A percentile compares a stretch with the other conserved stretches of the same genome.
Evolutionary conservation across 2,113 vertebrate species (phyloP).

Genomic region (Engystomops pustulosus): DNA sequence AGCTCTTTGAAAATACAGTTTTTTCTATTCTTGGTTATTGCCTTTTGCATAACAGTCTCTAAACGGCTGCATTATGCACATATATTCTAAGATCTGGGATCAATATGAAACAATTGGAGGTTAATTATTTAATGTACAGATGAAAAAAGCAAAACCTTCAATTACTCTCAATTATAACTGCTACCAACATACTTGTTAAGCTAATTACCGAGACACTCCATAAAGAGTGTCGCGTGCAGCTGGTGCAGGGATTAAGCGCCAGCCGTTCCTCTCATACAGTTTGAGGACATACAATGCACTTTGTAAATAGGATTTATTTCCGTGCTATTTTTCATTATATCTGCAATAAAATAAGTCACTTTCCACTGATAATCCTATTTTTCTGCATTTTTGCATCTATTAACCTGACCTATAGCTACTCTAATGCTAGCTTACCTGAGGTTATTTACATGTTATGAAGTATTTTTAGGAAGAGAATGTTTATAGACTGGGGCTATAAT

Average conservation of each 20-base stretch:
- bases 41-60: not conserved
- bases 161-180: constrained; percentile 56
- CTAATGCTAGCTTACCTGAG: not conserved
- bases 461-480: not conserved
- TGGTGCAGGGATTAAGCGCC: constrained; percentile 39
- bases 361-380: constrained; percentile 26
- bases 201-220: constrained; percentile 53
- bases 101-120: constrained; percentile 54
- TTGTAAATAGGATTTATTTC: constrained; percentile 34
- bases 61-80: not conserved
- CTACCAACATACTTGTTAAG: constrained; percentile 41
- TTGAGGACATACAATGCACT: not conserved
- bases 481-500: not conserved
- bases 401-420: constrained; percentile 8
- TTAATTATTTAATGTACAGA: constrained; percentile 51
- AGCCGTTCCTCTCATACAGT: not conserved
- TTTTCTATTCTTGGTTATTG: not conserved
- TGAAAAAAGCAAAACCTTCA: constrained; percentile 52
- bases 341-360: constrained; percentile 23
- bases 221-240: constrained; percentile 50
- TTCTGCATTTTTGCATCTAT: constrained; percentile 28
- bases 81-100: constrained; percentile 27
- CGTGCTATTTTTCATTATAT: constrained; percentile 38
- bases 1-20: not conserved
- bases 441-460: not conserved